Base-by-base conservation (phyloP, 2,888 invertebrate species). In the Muschampia plurimacula region DNA sequence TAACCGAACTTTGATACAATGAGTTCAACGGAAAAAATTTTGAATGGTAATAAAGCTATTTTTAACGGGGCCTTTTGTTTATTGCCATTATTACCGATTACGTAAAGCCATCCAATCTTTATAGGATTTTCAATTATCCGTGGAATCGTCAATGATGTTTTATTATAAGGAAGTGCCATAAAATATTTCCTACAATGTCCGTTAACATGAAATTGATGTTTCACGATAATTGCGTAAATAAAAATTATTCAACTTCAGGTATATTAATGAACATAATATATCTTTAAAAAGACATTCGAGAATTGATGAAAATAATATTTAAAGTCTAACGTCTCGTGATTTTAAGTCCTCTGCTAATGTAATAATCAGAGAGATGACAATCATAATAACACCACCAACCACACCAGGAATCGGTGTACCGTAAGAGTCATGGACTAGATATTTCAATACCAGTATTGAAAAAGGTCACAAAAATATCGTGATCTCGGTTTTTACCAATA, bases 161-260 rank as follows among this genome's bases (percentile, higher is more conserved):
- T 65, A 66, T 52, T 39, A 60, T 62, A 36, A 67, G 72, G 72
- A 72, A 69, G 65, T 65, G n/a, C 15, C 13, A 63, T 63, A 67
- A 44, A 60, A 52, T 10, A 55, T 72, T 59, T 32, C 46, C 22
- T 44, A 32, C 10, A 52, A 15, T 15, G 9, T 44, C 12, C 13
- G n/a, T 36, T 71, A 13, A 66, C 65, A 71, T 13, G 66, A 49
- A 49, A 66, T 60, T 44, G 44, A 9, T 49, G 59, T 32, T 46
- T 64, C 49, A 59, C 3, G 62, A 32, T 13, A 22, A 41, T 15
- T n/a, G 2, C 39, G n/a, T 36, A 36, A 28, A 57, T 9, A 22
- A 10, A 57, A 55, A 9, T 55, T 9, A 57, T 57, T 57, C 5
- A 4, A 57, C 55, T 57, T 57, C 28, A 57, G 10, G 4, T 46